Evolutionary conservation across 2,113 vertebrate genomes (phyloP).

Genomic region (Sciurus niger): DNA sequence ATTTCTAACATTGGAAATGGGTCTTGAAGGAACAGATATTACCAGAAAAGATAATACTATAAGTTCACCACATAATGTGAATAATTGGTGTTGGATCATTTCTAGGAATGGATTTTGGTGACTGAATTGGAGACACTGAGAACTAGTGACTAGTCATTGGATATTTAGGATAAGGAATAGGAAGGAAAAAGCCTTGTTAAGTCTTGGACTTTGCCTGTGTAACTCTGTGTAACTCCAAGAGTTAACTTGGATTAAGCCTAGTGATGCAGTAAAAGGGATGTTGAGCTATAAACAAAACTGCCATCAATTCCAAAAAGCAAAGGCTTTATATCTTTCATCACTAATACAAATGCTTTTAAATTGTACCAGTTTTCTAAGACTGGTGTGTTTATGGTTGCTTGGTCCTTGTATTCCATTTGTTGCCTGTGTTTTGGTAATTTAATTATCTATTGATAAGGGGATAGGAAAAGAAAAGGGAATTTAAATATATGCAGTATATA

Average conservation of each 20-base stretch:
- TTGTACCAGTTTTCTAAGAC: not conserved
- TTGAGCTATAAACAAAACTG: not conserved
- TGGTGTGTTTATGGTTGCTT: not conserved
- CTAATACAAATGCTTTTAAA: not conserved
- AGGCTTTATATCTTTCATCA: not conserved
- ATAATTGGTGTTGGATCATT: not conserved
- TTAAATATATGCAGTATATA: not conserved
- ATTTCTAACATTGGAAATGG: not conserved
- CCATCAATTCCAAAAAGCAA: not conserved
- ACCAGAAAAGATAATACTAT: not conserved
- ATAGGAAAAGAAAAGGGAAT: not conserved
- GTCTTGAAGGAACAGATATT: not conserved
- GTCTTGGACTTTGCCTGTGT: not conserved
- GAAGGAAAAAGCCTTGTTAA: not conserved
- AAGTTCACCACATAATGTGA: not conserved
- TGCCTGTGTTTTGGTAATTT: not conserved
- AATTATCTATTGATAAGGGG: not conserved
- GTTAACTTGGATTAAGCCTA: not conserved
- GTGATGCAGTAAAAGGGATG: not conserved
- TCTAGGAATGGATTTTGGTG: not conserved
- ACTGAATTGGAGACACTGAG: not conserved
- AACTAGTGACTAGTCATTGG: not conserved
- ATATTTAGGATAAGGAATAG: not conserved
- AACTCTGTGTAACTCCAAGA: not conserved
- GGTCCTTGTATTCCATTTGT: not conserved